Evolutionary conservation across 1,140 invertebrate species (phyloP), one percentile per base, ranked within the genome.

Genomic region (Calliphora vicina): DNA sequence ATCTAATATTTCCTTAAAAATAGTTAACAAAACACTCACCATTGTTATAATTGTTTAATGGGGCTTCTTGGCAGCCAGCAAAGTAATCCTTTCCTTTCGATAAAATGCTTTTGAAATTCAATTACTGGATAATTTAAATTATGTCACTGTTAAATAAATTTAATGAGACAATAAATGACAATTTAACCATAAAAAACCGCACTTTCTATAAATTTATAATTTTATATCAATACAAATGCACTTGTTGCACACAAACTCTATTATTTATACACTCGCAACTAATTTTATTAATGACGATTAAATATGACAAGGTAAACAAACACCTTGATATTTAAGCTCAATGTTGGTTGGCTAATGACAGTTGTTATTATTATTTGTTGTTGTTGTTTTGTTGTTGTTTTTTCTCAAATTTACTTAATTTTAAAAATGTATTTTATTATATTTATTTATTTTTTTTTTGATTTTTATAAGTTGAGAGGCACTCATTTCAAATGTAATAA

Each of bases 101-200:
- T 67, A 23, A 67, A 67, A 9, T 23, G 35, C 10, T 2, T 67
- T 67, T 67, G 12, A 15, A 57, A 57, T n/a, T 57, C 50, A 57
- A 57, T 57, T 57, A 17, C 15, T n/a, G n/a, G 15, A 23, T 8
- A 67, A 67, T 23, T 67, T 67, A 67, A 67, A 25, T 50, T 67
- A 35, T 67, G 23, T 23, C 61, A 23, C 61, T 25, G 23, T 25
- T 35, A n/a, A n/a, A n/a, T 23, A 67, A 67, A 67, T 67, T 67
- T 67, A 67, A 67, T 67, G 12, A 67, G 61, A 67, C 20, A 67
- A 67, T 67, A 67, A 67, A 67, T 67, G 61, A 67, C 61, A 67
- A 67, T 67, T 67, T 25, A 57, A 17, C 15, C 50, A 57, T n/a
- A 2, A 25, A 23, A 0, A 23, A 67, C 10, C 6, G n/a, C n/a